Conservation (phyloP, 1,140 invertebrate species). For the Hermatobates lingyangjiaoensis region DNA sequence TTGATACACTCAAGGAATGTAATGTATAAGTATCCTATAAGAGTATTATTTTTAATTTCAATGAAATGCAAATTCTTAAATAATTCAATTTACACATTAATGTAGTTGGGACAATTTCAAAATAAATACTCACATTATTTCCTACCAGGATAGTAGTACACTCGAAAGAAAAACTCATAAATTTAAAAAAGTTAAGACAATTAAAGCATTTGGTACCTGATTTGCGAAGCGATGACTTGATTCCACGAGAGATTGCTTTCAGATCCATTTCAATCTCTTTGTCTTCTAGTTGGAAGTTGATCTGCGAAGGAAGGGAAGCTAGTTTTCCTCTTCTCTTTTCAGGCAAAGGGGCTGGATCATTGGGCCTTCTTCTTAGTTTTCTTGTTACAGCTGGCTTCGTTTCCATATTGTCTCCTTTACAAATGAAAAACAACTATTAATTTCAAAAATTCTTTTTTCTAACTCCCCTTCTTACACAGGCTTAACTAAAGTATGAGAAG, state of each 20-base stretch:
- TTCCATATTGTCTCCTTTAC: constrained; percentile 22
- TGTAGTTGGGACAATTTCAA: no score
- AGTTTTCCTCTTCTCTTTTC: constrained; percentile 62
- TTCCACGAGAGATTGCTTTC: constrained; percentile 54
- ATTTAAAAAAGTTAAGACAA: no score
- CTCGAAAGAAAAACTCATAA: no score
- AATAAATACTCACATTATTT: no score
- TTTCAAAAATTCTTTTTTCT: background rate
- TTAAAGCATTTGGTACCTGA: no score
- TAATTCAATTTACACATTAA: no score
- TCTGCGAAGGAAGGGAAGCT: constrained; percentile 43
- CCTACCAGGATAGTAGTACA: no score
- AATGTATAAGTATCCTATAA: no score
- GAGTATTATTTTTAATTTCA: no score
- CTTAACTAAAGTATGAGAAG: background rate
- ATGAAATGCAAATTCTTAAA: no score
- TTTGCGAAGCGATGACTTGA: constrained; percentile 31
- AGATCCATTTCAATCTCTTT: constrained; percentile 76
- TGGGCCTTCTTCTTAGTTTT: constrained; percentile 74
- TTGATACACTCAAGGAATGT: no score
- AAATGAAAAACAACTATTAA: background rate
- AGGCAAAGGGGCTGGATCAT: constrained; percentile 73
- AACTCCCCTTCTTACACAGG: background rate
- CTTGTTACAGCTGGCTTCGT: constrained; percentile 52
- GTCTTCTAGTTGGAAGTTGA: constrained; percentile 74